Base-by-base conservation (phyloP, 2,888 invertebrate species). In the Tinea semifulvella region DNA sequence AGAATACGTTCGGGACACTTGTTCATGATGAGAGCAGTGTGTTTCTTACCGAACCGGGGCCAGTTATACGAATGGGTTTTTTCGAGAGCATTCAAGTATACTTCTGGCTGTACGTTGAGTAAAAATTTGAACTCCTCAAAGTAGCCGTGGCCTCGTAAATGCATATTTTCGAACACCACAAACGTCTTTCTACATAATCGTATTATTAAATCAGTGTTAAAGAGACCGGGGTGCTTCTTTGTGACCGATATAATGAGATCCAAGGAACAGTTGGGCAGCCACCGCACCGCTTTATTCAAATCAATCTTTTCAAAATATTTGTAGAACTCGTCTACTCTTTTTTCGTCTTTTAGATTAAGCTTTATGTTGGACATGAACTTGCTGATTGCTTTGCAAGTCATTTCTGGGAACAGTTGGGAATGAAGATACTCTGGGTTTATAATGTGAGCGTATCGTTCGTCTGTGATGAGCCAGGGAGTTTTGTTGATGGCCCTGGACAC, bases 401-500 rank as follows among this genome's bases (percentile, higher is more conserved):
- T 72, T 26, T 57, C 51, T 6, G 65, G 74, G 28, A 61, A 61
- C 1, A 75, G 53, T 35, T 63, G 48, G 2, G 54, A 50, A 45
- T 65, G 50, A 4, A 76, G 52, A 50, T 68, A 64, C 39, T 65
- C 52, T 3, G 75, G 71, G 47, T 76, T 71, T 42, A 77, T 57
- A 40, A 75, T 62, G 49, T 68, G 52, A 3, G 61, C 58, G 47
- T 69, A 70, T 46, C 66, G 53, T 4, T 54, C 49, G 18, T 75
- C 68, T 1, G 60, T 67, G 27, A 76, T 56, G 7, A 75, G 52
- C 75, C 75, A 75, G 10, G 55, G 51, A 28, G 62, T 58, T 42
- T 57, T 54, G 46, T 68, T 72, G 26, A 76, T 62, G 11, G 64
- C 71, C 52, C 63, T 60, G 4, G 73, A 62, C 3, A 68, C 63